Conservation (phyloP, 1,140 invertebrate species). For the Notospermus geniculatus region DNA sequence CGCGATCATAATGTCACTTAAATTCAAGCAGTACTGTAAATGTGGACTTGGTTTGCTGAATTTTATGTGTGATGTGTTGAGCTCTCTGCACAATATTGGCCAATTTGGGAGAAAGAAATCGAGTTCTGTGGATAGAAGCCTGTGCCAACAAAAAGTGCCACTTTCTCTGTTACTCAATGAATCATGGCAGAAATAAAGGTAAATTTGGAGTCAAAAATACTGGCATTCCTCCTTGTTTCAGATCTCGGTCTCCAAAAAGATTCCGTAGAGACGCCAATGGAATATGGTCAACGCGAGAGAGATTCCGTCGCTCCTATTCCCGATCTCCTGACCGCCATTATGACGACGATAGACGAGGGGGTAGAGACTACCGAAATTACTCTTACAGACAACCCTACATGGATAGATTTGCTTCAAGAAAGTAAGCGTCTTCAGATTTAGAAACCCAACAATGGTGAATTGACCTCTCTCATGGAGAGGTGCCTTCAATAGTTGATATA, state of each 20-base stretch:
- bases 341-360: not conserved
- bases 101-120: too few relatives aligned
- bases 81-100: too few relatives aligned
- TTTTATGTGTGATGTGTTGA: too few relatives aligned
- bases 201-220: not conserved
- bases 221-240: not conserved
- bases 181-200: too few relatives aligned
- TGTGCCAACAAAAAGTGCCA: too few relatives aligned
- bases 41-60: too few relatives aligned
- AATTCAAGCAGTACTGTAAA: too few relatives aligned
- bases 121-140: too few relatives aligned
- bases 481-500: slow-evolving; percentile 1
- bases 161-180: too few relatives aligned
- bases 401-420: slow-evolving; percentile 8
- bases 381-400: slow-evolving; percentile 13
- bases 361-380: not conserved
- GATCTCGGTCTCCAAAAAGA: not conserved
- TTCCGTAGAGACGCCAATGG: not conserved
- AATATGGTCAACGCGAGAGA: not conserved
- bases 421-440: slow-evolving; percentile 2
- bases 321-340: not conserved
- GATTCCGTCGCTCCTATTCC: slow-evolving; percentile 4
- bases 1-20: too few relatives aligned
- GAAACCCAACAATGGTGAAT: too few relatives aligned
- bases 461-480: slow-evolving; percentile 15